Evolutionary conservation across 2,113 vertebrate genomes (phyloP).

Genomic region (Pseudorectes ferrugineus): DNA sequence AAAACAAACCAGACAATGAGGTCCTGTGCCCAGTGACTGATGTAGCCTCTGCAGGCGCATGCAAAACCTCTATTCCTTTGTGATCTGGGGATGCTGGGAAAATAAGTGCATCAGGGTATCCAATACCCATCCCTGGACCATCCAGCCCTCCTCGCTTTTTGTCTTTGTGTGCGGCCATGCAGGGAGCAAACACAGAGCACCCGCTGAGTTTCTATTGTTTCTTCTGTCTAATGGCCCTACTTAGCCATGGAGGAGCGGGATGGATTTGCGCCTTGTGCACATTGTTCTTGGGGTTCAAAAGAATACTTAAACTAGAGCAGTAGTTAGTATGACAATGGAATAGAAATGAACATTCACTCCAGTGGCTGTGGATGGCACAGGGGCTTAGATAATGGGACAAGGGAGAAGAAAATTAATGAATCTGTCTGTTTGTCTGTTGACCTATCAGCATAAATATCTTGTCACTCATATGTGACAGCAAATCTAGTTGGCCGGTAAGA

Average conservation of each 20-base stretch:
- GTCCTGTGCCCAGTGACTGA: slow-evolving; percentile 42
- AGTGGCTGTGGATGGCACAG: slow-evolving; percentile 23
- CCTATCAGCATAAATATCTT: slow-evolving; percentile 24
- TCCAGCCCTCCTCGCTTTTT: slow-evolving; percentile 41
- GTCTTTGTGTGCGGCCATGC: slow-evolving; percentile 57
- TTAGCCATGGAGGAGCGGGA: slow-evolving; percentile 48
- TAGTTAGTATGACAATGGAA: slow-evolving; percentile 54
- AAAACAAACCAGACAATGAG: slow-evolving; percentile 60
- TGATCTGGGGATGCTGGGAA: slow-evolving; percentile 39
- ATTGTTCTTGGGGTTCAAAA: slow-evolving; percentile 61
- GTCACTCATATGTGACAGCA: slow-evolving; percentile 8
- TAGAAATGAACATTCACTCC: slow-evolving; percentile 55
- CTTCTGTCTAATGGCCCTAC: slow-evolving; percentile 61
- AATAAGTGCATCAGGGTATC: slow-evolving; percentile 45
- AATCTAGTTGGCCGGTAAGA: neutral
- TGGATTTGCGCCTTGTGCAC: slow-evolving; percentile 45
- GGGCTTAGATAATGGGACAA: slow-evolving; percentile 10
- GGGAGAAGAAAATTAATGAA: slow-evolving; percentile 46
- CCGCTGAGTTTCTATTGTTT: slow-evolving; percentile 56
- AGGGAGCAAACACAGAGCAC: slow-evolving; percentile 51
- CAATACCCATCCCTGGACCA: slow-evolving; percentile 33
- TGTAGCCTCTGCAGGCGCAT: slow-evolving; percentile 13
- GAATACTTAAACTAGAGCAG: slow-evolving; percentile 61
- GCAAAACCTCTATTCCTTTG: slow-evolving; percentile 34
- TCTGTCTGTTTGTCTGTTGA: slow-evolving; percentile 16